Evolutionary conservation across 2,888 invertebrate genomes (phyloP).

Genomic region (Acrobasis suavella): DNA sequence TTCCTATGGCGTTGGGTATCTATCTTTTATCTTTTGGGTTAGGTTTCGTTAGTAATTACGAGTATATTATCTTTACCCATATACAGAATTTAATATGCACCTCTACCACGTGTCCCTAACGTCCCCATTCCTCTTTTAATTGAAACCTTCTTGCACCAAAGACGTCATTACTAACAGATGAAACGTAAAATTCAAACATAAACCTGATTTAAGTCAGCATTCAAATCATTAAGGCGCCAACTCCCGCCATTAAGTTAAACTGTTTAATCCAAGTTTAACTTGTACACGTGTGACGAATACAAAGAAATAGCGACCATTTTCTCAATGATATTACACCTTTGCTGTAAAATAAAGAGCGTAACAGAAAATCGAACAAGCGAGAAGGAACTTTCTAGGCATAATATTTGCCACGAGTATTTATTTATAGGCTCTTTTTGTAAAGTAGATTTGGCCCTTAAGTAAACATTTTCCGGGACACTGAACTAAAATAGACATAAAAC

Average conservation of each 20-base stretch:
- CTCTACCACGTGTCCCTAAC: background rate
- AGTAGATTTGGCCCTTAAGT: no score
- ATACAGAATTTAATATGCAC: background rate
- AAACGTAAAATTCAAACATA: conserved; percentile 14
- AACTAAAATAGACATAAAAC: no score
- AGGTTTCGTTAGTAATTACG: no score
- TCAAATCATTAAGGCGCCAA: conserved; percentile 20
- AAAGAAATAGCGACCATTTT: conserved; percentile 24
- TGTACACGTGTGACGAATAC: conserved; percentile 23
- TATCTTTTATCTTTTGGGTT: no score
- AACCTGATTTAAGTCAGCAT: conserved; percentile 18
- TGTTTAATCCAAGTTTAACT: conserved; percentile 22
- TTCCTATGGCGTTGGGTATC: no score
- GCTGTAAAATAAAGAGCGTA: background rate
- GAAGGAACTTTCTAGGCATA: no score
- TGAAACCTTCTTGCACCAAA: background rate
- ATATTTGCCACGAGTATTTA: no score
- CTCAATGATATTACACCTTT: conserved; percentile 27
- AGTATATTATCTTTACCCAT: no score
- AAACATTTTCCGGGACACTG: no score
- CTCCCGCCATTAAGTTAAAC: conserved; percentile 10
- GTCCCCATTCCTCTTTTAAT: conserved; percentile 1
- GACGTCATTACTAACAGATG: background rate
- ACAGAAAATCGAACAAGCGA: background rate
- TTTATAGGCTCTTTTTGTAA: no score